A percentile compares a stretch with the other conserved stretches of the same genome.
Conservation (phyloP, 2,888 invertebrate genomes). For the Stenurella melanura region DNA sequence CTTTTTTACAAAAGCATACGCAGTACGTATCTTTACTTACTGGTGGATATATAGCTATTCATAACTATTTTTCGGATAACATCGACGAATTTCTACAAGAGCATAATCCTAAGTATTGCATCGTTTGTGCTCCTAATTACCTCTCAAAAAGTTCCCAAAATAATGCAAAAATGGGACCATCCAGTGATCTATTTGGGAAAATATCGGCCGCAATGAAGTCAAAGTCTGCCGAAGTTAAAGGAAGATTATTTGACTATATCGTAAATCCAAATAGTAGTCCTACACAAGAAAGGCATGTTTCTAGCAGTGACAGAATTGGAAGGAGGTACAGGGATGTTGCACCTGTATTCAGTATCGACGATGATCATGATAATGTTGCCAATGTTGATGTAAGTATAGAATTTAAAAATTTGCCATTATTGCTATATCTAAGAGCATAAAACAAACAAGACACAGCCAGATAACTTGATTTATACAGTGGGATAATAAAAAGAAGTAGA, state of each 20-base stretch:
- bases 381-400: conserved; percentile 69
- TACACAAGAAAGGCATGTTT: conserved; percentile 86
- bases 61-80: conserved; percentile 88
- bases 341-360: conserved; percentile 96
- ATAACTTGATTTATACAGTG: too few relatives aligned
- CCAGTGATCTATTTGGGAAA: conserved; percentile 86
- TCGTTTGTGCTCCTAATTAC: conserved; percentile 83
- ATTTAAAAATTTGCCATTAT: not conserved
- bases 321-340: conserved; percentile 92
- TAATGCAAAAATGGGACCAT: conserved; percentile 65
- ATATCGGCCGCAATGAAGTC: conserved; percentile 91
- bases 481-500: too few relatives aligned
- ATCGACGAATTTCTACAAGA: conserved; percentile 88
- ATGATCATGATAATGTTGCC: conserved; percentile 82
- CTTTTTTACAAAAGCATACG: conserved; percentile 94
- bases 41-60: conserved; percentile 92
- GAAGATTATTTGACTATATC: conserved; percentile 93
- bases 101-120: conserved; percentile 87
- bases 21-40: conserved; percentile 94
- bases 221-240: conserved; percentile 94
- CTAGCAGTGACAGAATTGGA: conserved; percentile 88
- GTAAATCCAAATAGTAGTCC: conserved; percentile 84
- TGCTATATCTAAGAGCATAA: not conserved
- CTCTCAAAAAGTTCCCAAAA: conserved; percentile 52
- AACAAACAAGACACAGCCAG: too few relatives aligned